A percentile compares a stretch with the other conserved stretches of the same genome.
Evolutionary conservation across 2,113 vertebrate species (phyloP).

Genomic region (Heterocephalus glaber): DNA sequence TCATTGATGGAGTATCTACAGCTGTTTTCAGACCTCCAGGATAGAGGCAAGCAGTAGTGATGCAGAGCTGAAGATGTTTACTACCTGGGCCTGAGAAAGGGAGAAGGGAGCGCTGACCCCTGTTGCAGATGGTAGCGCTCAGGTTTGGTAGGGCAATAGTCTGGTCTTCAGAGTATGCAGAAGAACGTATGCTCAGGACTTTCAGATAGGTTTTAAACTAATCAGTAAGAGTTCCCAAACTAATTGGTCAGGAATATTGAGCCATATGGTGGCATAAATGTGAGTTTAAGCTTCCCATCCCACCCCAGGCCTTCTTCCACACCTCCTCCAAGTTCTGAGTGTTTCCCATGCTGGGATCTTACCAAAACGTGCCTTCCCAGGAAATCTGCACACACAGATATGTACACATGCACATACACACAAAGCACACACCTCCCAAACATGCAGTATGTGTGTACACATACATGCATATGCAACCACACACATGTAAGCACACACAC

Average conservation of each 20-base stretch:
- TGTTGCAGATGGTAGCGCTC: fast-evolving
- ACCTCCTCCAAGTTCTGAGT: background rate
- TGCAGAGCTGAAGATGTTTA: background rate
- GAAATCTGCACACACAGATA: background rate
- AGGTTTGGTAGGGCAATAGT: fast-evolving
- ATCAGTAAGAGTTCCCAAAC: background rate
- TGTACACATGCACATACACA: too few species aligned
- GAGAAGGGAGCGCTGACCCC: too few species aligned
- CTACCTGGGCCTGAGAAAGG: background rate
- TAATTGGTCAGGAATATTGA: background rate
- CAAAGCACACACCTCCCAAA: background rate
- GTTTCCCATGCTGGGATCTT: background rate
- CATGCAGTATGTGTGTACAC: background rate
- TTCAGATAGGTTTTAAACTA: background rate
- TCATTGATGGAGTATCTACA: fast-evolving
- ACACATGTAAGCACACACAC: fast-evolving
- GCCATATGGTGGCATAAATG: fast-evolving
- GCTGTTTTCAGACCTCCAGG: background rate
- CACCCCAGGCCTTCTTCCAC: fast-evolving
- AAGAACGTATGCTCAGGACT: background rate
- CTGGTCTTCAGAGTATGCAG: fast-evolving
- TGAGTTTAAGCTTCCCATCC: background rate
- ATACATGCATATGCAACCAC: too few species aligned
- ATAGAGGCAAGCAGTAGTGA: background rate
- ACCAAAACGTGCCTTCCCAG: background rate